Base-by-base conservation (phyloP, 2,113 vertebrate genomes). In the Phalacrocorax aristotelis region DNA sequence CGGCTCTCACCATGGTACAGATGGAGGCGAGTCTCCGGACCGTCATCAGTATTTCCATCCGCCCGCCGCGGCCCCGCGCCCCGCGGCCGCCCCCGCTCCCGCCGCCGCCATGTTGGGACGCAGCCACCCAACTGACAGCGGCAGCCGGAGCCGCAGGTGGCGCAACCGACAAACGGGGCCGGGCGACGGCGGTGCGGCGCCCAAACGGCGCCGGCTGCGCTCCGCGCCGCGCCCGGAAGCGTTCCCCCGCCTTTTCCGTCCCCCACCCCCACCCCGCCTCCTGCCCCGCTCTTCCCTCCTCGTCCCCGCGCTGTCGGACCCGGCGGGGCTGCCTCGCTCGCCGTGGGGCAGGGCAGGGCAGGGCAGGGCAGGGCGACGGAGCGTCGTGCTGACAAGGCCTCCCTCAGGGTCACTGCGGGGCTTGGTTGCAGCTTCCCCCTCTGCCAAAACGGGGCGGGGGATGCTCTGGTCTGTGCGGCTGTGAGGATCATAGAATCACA, bases 21-120 rank as follows among this genome's bases (percentile, higher is more conserved):
- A 38, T 38, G 38, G 38, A 38, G 38, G 38, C 38, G 38, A 38
- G 38, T 38, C 38, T 38, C 38, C 38, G 38, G 38, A 38, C 38
- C 38, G 38, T 38, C 38, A 38, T 38, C 38, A 38, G 38, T 38
- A 38, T 38, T 38, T 38, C 38, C 38, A 38, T 38, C 38, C 38
- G 38, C 38, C 38, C 38, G 38, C 38, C 38, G 38, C 38, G 38
- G 38, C 38, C 38, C 38, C 38, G 38, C 38, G 38, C 38, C 38
- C 38, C 38, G 38, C 38, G 38, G 81, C 91, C 71, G 97, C 98
- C 98, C 89, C 96, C 89, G 44, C 85, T n/a, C 85, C 96, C 79
- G 84, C 94, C 95, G 89, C 65, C 92, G 96, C 96, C 96, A 96
- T 97, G 89, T 95, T 97, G 95, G 93, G 94, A 87, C 87, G 93